Base-by-base conservation (phyloP, 2,888 invertebrate genomes). In the Phengaris alcon region DNA sequence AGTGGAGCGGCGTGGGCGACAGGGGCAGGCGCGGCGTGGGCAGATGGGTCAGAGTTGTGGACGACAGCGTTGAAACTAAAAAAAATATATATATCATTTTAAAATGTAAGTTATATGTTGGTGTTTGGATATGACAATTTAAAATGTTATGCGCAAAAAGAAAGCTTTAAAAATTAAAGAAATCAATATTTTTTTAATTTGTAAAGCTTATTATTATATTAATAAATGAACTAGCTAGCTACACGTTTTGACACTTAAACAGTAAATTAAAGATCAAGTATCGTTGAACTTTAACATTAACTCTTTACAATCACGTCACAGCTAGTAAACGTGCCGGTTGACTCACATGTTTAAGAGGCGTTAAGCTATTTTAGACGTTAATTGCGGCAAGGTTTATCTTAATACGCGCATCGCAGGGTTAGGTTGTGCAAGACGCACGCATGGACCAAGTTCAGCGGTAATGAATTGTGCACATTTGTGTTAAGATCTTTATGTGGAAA, bases 1-100 rank as follows among this genome's bases (percentile, higher is more conserved):
- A 84, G 76, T 0, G 85, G 81, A 15, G 77, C 74, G n/a, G 81
- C 77, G 75, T 82, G 84, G 68, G 82, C 81, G 0, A 81, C 64
- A 0, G 79, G 81, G 0, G 77, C 76, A 1, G 85, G 86, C 3
- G 86, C 87, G 15, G 87, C 85, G 55, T 89, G 88, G 7, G 84
- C 83, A 57, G 87, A 83, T 6, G 91, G 89, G 77, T 87, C 88
- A 0, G 92, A 91, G 84, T 90, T 90, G 83, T 90, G 90, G 52
- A 93, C 93, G 68, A 92, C 80, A 46, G 93, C 93, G 84, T 92
- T 91, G 84, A 93, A 93, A 46, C 93, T 93, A 84, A 5, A 84
- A 82, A 77, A 77, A 75, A 68, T n/a, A 75, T 22, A 22, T 22
- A 22, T 22, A 22, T 22, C 22, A 22, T 22, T 22, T 22, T 22